Evolutionary conservation across 1,140 invertebrate species (phyloP).

Genomic region (Camponotus pennsylvanicus): DNA sequence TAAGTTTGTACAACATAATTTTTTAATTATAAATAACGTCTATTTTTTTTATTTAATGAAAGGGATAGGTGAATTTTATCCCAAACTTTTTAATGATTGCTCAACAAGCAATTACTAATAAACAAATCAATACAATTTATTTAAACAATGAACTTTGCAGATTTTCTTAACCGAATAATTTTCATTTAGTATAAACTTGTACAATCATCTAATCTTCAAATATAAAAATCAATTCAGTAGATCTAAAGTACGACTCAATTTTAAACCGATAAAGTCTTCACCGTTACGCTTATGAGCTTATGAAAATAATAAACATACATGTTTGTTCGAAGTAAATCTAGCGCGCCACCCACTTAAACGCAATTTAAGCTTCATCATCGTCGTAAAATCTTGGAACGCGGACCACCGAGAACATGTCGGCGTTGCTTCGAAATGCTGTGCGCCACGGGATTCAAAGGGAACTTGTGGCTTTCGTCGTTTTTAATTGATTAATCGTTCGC

Average conservation of each 20-base stretch:
- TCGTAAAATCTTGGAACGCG: constrained; percentile 55
- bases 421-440: constrained; percentile 29
- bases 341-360: constrained; percentile 48
- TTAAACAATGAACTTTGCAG: not conserved
- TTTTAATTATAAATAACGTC: no score
- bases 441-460: constrained; percentile 71
- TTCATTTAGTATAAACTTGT: not conserved
- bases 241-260: not conserved
- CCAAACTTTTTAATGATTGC: no score
- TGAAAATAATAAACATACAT: constrained; percentile 31
- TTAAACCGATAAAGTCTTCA: not conserved
- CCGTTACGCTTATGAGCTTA: not conserved
- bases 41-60: not conserved
- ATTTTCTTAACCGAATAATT: not conserved
- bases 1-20: not conserved
- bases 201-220: not conserved
- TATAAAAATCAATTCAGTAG: not conserved
- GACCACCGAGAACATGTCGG: constrained; percentile 43
- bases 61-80: not conserved
- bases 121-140: not conserved
- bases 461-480: constrained; percentile 76
- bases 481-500: constrained; percentile 82
- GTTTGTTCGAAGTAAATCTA: constrained; percentile 35
- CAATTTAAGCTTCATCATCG: constrained; percentile 39
- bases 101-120: not conserved